Conservation (phyloP, 2,113 vertebrate species). For the Empidonax traillii region DNA sequence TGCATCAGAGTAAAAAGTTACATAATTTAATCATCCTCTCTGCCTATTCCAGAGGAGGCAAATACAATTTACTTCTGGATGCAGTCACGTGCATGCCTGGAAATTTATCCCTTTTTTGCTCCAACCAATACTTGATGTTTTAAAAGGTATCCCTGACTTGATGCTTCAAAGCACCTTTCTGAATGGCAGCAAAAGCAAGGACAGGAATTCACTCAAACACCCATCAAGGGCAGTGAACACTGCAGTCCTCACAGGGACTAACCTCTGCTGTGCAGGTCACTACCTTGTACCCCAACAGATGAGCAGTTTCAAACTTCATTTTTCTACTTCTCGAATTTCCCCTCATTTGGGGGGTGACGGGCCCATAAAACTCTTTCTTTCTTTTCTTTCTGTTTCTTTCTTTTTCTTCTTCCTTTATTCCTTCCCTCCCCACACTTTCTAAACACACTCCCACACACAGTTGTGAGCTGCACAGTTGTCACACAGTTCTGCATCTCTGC, state of each 20-base stretch:
- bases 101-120: constrained; percentile 21
- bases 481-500: neutral
- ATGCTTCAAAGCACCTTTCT: neutral
- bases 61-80: constrained; percentile 45
- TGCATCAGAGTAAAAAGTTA: neutral
- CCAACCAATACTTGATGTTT: neutral
- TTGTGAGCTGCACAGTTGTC: neutral
- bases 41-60: neutral
- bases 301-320: neutral
- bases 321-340: constrained; percentile 3
- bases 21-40: constrained; percentile 40
- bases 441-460: neutral
- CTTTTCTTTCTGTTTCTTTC: neutral
- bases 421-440: neutral
- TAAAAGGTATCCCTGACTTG: neutral
- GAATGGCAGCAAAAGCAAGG: neutral
- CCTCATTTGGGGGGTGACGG: neutral
- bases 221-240: neutral
- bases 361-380: neutral
- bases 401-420: neutral
- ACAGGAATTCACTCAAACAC: neutral
- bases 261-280: neutral
- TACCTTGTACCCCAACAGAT: neutral
- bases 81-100: neutral
- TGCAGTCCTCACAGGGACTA: neutral